A percentile compares a stretch with the other conserved stretches of the same genome.
These are phyloP conservation scores for Pan troglodytes DNA, from an alignment of 2,113 vertebrate species.

Conservation along the genomic window NHGRI_mPanTro3-v2.1_pri NC_072409.2:47881001-47881500, in stretches of 20 bases:
- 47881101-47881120: rapidly evolving
- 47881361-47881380: neutral
- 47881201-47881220: neutral
- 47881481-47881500: constrained; percentile 21
- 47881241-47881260: neutral
- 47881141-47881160: neutral
- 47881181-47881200: neutral
- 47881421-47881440: neutral
- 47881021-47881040: neutral
- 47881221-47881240: neutral
- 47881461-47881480: neutral
- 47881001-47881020: neutral
- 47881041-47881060: neutral
- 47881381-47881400: too few species aligned
- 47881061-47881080: rapidly evolving
- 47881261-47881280: rapidly evolving
- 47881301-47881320: neutral
- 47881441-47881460: neutral
- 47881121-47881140: neutral
- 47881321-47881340: neutral
- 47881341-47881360: neutral
- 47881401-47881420: neutral
- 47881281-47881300: neutral
- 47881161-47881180: neutral
- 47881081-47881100: neutral